These are phyloP conservation scores for Arge pagana DNA, from an alignment of 2,888 invertebrate species.

Conservation along the genomic window DNA sequence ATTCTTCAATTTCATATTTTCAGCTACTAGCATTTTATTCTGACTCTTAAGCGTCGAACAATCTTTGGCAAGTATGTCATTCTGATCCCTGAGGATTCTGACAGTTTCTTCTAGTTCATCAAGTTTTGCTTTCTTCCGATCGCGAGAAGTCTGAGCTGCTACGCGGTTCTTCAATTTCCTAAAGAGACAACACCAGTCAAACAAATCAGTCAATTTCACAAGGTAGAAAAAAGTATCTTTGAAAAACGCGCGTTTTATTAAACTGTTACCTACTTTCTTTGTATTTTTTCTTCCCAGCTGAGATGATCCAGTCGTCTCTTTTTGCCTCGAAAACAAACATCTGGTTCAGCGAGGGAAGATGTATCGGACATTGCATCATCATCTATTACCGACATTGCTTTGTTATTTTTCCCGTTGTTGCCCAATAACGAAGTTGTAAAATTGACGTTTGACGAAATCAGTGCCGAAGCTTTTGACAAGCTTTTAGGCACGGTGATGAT, in stretches of 20 bases:
- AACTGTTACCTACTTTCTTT: conserved; percentile 74
- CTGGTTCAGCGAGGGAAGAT: conserved; percentile 34
- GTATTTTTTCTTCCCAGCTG: conserved; percentile 84
- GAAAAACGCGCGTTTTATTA: conserved; percentile 27
- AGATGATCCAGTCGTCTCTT: conserved; percentile 83
- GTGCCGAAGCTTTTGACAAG: conserved; percentile 36
- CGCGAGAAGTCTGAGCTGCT: conserved; percentile 96
- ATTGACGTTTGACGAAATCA: conserved; percentile 37
- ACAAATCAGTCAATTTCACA: neutral
- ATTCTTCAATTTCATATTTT: conserved; percentile 67
- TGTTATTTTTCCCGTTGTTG: conserved; percentile 36
- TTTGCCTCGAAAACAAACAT: conserved; percentile 58
- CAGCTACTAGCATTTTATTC: conserved; percentile 70
- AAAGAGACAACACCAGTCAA: conserved; percentile 28
- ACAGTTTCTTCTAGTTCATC: conserved; percentile 83
- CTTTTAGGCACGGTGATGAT: conserved; percentile 53
- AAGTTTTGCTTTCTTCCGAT: conserved; percentile 93
- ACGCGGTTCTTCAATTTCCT: conserved; percentile 96
- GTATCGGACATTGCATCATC: conserved; percentile 14
- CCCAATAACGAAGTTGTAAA: conserved; percentile 46
- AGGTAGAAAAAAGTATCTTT: conserved; percentile 1
- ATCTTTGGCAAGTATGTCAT: conserved; percentile 69
- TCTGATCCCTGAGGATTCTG: conserved; percentile 66
- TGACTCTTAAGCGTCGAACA: conserved; percentile 69
- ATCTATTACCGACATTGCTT: conserved; percentile 18